Evolutionary conservation across 2,888 invertebrate genomes (phyloP), one percentile per base, ranked within the genome.

Genomic region (Andrena trimmerana): DNA sequence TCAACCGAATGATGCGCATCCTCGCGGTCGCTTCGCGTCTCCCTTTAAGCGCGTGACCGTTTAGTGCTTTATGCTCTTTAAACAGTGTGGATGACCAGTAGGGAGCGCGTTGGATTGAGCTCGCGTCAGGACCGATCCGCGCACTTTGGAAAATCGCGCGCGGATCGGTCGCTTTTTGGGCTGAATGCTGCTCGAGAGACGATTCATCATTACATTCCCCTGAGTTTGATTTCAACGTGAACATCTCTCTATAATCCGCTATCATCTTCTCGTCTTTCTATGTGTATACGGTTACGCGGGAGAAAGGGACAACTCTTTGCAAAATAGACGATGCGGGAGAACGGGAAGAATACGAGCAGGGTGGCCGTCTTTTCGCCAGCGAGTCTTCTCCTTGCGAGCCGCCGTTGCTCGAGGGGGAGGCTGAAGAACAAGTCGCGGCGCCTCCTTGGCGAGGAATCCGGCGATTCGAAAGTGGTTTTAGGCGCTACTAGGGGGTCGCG

Each of bases 201-300:
- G 77, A 81, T 83, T 79, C 86, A 80, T 85, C 86, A 68, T 87
- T 80, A 86, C 87, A 67, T 85, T 87, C 87, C 87, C 86, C 87
- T 87, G 87, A 87, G 87, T 87, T 87, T 87, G 85, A 83, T 87
- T 87, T 84, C 77, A 86, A 84, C 81, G 70, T 79, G 85, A 85
- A 85, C 83, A 72, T 81, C 78, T 67, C 77, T 73, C 72, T 78
- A 60, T 59, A 42, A 29, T 48, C 62, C 52, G 52, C 24, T 60
- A 52, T 73, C 10, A 66, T 66, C 27, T 65, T 66, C 66, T 59
- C n/a, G 24, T 59, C 0, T 67, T 8, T 74, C 2, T 70, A 13
- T 20, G 16, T 27, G 54, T 71, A 31, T 70, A 67, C 36, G 60
- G 63, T 67, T 78, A 81, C 74, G 78, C 74, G 75, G 69, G 57